A percentile compares a stretch with the other conserved stretches of the same genome.
phyloP scores from a whole-genome alignment of 2,113 vertebrate species.

The Ovis canadensis region DNA sequence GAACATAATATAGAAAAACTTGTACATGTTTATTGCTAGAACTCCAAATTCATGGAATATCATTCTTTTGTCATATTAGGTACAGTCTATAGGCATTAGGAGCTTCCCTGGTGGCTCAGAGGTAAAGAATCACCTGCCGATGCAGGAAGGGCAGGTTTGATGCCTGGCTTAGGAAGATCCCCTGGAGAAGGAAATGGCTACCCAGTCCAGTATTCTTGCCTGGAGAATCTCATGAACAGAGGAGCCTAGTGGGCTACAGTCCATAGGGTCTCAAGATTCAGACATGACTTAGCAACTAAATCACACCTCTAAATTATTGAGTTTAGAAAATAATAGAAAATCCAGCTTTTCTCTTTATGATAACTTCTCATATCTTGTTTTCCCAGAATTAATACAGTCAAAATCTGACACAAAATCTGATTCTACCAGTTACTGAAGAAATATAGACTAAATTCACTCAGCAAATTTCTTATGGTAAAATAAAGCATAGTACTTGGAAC shows the following conservation, averaged over 20 bases:
- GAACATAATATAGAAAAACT: neutral
- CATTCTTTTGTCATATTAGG: neutral
- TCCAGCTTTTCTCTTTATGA: neutral
- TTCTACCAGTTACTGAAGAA: neutral
- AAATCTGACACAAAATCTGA: neutral
- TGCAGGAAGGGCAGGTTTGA: neutral
- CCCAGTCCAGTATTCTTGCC: neutral
- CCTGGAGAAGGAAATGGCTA: neutral
- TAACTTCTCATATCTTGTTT: neutral
- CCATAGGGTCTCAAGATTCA: neutral
- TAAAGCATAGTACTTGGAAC: neutral
- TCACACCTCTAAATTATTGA: neutral
- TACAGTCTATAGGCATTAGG: neutral
- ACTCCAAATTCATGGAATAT: neutral
- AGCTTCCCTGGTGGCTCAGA: neutral
- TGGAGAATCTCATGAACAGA: neutral
- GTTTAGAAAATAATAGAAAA: neutral
- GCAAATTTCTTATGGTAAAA: neutral
- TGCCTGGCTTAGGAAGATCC: neutral
- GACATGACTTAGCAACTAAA: neutral
- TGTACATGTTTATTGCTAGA: neutral
- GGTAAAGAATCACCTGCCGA: neutral
- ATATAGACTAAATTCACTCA: neutral
- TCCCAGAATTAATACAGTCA: neutral
- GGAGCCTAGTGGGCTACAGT: neutral